Base-by-base conservation (phyloP, 2,113 vertebrate genomes). In the Pseudonaja textilis region DNA sequence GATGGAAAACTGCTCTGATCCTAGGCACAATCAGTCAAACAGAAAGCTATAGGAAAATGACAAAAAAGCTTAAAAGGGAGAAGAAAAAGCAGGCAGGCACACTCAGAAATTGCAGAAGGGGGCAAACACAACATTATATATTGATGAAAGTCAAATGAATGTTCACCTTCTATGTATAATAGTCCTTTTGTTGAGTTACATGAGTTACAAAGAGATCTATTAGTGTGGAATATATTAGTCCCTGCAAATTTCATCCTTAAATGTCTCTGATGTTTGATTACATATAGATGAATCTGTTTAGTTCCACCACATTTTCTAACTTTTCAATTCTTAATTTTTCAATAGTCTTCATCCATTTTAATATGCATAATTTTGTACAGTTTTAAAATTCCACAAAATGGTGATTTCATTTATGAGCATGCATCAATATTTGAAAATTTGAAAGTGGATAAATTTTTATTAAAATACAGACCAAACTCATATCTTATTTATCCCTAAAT, bases 181-280 rank as follows among this genome's bases (percentile, higher is more conserved):
- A 29, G 3, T 1, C 45, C 29, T 69, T n/a, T n/a, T 7, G 29
- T 29, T 81, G 54, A 88, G 8, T 23, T 16, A 56, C 26, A 23
- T 45, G 3, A 45, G 85, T 56, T 29, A 92, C 1, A 74, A 88
- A 69, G 42, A 47, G 54, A 50, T 14, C 18, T 92, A 55, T 59
- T 96, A 81, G 87, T 74, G 14, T 45, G 54, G 93, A 96, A 93
- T 86, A 92, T 90, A 87, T 88, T 5, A 42, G 4, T 64, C 1
- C 92, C 88, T 87, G 34, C 14, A 18, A 42, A 92, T 93, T 93
- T 86, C 89, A 86, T 95, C 56, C 20, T 90, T 93, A 94, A 93
- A 85, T 91, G 94, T 94, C 89, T 87, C 87, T 74, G 89, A 89
- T 50, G 1, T 91, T 34, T 85, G 90, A 50, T 92, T 91, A 94